Evolutionary conservation across 2,797 vertebrate genomes (phyloP).

Genomic region (Lycodopsis pacificus): DNA sequence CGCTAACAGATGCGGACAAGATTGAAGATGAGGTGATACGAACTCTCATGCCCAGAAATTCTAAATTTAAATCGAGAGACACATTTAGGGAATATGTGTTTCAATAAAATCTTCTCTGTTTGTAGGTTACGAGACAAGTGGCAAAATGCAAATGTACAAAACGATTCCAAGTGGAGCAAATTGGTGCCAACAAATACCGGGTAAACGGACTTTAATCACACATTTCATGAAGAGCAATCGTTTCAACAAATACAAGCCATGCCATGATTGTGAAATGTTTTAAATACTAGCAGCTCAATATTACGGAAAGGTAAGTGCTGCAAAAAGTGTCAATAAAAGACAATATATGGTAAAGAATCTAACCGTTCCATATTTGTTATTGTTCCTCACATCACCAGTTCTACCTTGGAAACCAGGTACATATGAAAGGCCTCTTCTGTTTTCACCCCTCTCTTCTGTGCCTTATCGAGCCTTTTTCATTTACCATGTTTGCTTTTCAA

Average conservation of each 20-base stretch:
- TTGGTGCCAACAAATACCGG: conserved; percentile 99
- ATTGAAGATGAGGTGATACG: conserved; percentile 96
- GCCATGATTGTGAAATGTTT: conserved; percentile 9
- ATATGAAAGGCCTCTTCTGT: conserved; percentile 81
- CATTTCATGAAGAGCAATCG: background rate
- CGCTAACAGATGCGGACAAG: conserved; percentile 98
- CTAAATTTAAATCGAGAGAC: background rate
- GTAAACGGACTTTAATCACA: conserved; percentile 81
- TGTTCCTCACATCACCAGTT: conserved; percentile 94
- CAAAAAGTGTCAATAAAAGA: background rate
- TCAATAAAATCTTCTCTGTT: conserved; percentile 26
- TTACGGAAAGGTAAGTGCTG: conserved; percentile 37
- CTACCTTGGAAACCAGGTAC: conserved; percentile 99
- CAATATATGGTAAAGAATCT: conserved; percentile 71
- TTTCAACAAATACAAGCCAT: conserved; percentile 10
- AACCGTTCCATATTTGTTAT: conserved; percentile 86
- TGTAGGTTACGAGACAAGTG: conserved; percentile 96
- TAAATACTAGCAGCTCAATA: background rate
- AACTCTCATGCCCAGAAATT: background rate
- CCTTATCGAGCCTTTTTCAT: conserved; percentile 76
- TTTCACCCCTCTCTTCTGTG: conserved; percentile 60
- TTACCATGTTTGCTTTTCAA: conserved; percentile 68
- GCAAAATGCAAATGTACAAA: conserved; percentile 99
- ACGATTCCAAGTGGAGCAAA: conserved; percentile 99
- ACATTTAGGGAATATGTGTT: background rate